These are phyloP conservation scores for Cirrhinus molitorella DNA, from an alignment of 2,797 vertebrate species.

Conservation along the genomic window DNA sequence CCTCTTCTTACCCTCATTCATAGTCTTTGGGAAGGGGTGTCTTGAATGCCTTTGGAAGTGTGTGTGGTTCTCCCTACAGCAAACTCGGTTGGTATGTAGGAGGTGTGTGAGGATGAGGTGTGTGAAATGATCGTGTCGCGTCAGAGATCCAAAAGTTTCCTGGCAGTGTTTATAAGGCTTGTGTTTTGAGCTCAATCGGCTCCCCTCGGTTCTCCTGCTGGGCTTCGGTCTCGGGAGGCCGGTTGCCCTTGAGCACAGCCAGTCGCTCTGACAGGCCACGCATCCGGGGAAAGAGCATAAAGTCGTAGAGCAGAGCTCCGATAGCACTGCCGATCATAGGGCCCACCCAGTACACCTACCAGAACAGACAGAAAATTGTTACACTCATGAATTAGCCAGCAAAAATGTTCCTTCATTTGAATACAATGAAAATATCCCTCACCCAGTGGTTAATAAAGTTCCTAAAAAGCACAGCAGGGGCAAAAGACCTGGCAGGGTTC, in stretches of 20 bases:
- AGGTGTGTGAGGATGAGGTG: conserved; percentile 36
- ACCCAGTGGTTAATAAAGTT: conserved; percentile 97
- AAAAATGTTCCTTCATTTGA: not conserved
- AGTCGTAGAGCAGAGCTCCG: conserved; percentile 90
- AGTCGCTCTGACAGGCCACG: conserved; percentile 89
- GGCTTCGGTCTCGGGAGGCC: conserved; percentile 78
- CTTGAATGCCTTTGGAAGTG: conserved; percentile 31
- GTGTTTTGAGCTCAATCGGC: conserved; percentile 92
- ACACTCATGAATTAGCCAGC: not conserved
- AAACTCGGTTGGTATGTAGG: conserved; percentile 27
- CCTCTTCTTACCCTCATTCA: conserved; percentile 74
- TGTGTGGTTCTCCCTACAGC: conserved; percentile 29
- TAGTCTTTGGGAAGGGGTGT: conserved; percentile 65
- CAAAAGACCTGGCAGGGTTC: conserved; percentile 96
- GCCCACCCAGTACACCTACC: conserved; percentile 92
- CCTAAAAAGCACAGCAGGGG: conserved; percentile 90
- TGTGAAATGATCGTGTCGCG: conserved; percentile 51
- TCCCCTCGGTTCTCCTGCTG: conserved; percentile 86
- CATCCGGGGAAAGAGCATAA: conserved; percentile 90
- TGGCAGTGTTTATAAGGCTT: conserved; percentile 82
- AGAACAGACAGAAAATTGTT: not conserved
- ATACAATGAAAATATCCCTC: conserved; percentile 65
- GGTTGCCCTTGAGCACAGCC: conserved; percentile 87
- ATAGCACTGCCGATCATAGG: conserved; percentile 91
- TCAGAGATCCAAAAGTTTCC: conserved; percentile 69